These are phyloP conservation scores for Caenorhabditis remanei DNA, from an alignment of 1,140 invertebrate genomes.

Conservation along the genomic window DNA sequence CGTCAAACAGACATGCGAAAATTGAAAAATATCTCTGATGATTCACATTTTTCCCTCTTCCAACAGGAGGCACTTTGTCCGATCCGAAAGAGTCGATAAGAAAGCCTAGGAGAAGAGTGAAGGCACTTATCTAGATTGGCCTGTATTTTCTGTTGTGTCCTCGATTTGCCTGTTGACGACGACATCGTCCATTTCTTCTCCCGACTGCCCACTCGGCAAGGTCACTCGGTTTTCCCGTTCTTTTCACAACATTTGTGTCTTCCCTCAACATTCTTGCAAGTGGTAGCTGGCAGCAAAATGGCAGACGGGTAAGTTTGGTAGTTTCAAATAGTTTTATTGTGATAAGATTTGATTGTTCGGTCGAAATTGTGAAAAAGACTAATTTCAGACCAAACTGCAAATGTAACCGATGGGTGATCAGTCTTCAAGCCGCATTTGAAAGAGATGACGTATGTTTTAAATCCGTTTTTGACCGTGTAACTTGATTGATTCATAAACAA, in stretches of 20 bases:
- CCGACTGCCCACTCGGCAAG: background rate
- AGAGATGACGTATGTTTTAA: conserved; percentile 68
- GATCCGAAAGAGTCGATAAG: conserved; percentile 20
- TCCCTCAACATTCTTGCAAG: background rate
- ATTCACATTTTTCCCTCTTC: background rate
- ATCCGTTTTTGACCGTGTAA: too few relatives aligned
- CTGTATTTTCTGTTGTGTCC: conserved; percentile 25
- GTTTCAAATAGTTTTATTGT: background rate
- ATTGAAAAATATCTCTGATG: background rate
- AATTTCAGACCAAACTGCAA: conserved; percentile 57
- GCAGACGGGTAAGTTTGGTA: background rate
- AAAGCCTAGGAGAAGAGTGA: background rate
- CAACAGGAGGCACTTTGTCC: background rate
- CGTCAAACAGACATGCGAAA: background rate
- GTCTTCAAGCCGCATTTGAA: conserved; percentile 71
- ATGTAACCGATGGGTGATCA: conserved; percentile 75
- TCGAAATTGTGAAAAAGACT: background rate
- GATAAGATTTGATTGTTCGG: too few relatives aligned
- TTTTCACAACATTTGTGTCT: background rate
- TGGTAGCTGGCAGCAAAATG: background rate
- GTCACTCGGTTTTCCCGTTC: conserved; percentile 12
- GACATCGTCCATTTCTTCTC: conserved; percentile 8
- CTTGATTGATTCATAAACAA: too few relatives aligned
- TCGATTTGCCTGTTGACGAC: conserved; percentile 5
- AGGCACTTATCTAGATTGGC: conserved; percentile 55